Percentiles rank a stretch among this genome's conserved stretches.
phyloP scores from a whole-genome alignment of 2,888 invertebrate genomes.

The Brachypterus glaber region DNA sequence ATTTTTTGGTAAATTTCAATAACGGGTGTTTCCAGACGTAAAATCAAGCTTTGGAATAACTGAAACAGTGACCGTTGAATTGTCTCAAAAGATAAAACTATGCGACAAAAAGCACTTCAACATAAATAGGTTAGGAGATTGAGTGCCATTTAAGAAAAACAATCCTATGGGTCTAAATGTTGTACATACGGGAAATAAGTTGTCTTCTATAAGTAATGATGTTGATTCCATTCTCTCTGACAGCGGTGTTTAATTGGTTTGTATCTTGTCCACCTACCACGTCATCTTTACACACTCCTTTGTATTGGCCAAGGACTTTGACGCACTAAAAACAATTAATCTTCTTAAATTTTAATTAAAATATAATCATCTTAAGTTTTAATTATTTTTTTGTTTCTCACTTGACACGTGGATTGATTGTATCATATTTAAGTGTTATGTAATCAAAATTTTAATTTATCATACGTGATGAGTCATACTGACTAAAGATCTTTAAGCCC shows the following conservation, averaged over 20 bases:
- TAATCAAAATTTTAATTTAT: too few relatives aligned
- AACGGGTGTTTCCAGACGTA: too few relatives aligned
- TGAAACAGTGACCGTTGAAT: too few relatives aligned
- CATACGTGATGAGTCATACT: too few relatives aligned
- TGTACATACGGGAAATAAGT: constrained; percentile 58
- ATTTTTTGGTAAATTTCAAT: too few relatives aligned
- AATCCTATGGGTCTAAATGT: constrained; percentile 1
- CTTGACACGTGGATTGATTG: background rate
- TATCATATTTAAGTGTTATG: background rate
- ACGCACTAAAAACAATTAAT: constrained; percentile 53
- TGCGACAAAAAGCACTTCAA: too few relatives aligned
- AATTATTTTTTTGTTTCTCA: background rate
- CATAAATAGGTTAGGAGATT: too few relatives aligned
- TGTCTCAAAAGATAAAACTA: too few relatives aligned
- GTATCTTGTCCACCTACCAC: constrained; percentile 72
- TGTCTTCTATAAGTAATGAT: constrained; percentile 68
- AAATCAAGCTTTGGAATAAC: too few relatives aligned
- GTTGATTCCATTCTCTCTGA: constrained; percentile 65
- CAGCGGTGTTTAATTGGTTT: constrained; percentile 68
- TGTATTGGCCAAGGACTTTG: constrained; percentile 75
- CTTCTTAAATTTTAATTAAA: constrained; percentile 3
- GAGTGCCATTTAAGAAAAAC: too few relatives aligned
- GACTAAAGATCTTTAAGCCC: too few relatives aligned
- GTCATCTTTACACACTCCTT: constrained; percentile 78
- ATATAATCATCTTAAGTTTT: background rate